Base-by-base conservation (phyloP, 1,140 invertebrate species). In the Limonius californicus region DNA sequence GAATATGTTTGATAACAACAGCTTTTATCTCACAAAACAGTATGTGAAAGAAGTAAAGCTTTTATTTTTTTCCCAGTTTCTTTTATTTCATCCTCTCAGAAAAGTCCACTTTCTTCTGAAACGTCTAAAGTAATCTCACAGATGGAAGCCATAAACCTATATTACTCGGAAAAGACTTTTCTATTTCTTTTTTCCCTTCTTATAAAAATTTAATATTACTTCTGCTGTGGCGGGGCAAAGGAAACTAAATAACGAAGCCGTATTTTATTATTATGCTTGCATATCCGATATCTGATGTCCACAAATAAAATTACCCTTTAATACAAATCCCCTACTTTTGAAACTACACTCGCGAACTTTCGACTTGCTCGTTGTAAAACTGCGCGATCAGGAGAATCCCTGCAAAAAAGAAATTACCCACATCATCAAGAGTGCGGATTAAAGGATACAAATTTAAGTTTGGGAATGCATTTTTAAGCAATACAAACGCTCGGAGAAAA, bases 61-160 rank as follows among this genome's bases (percentile, higher is more conserved):
- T 57, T 57, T 39, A 39, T 57, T 57, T 54, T 30, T 53, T 39
- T 60, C 30, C 20, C 50, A 54, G 57, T 65, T 66, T 61, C 63
- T 63, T 66, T 64, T 66, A 66, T 66, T 68, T 64, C 61, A 60
- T 61, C 58, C 56, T 68, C 66, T 65, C 66, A 62, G 69, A 68
- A 72, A 72, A 70, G 71, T 72, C 71, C 71, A 72, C 71, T 75
- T 73, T 71, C 74, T 74, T 73, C 67, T 65, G 66, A 74, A 74
- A 72, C 67, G 70, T 72, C 73, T 74, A 68, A 74, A 74, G 74
- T 74, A 76, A 76, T 76, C 74, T 76, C 71, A 74, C 73, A 76
- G 74, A 76, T 76, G 74, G 74, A 76, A 74, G 72, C 74, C 73
- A 74, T 76, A 76, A 76, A 74, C 73, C 73, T 74, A 74, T 76